phyloP scores from a whole-genome alignment of 2,797 vertebrate genomes.

The Dipus sagitta region DNA sequence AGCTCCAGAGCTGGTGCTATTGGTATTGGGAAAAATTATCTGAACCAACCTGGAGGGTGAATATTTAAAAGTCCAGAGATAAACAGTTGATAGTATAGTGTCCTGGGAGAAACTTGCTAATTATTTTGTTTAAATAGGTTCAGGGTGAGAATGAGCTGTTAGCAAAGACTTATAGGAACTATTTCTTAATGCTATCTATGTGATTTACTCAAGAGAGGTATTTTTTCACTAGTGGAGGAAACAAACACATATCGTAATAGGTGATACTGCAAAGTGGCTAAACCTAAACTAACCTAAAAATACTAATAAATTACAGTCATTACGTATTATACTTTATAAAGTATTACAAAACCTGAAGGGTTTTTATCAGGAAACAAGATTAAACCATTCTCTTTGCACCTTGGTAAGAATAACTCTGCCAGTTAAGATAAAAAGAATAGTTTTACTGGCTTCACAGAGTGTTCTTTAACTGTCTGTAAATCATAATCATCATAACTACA shows the following conservation, averaged over 20 bases:
- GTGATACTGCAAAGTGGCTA: conserved; percentile 68
- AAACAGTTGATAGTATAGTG: conserved; percentile 20
- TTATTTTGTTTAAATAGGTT: conserved; percentile 51
- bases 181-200: not conserved
- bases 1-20: not conserved
- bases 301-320: conserved; percentile 78
- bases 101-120: conserved; percentile 19
- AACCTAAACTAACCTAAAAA: conserved; percentile 84
- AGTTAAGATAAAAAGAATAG: conserved; percentile 70
- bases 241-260: conserved; percentile 76
- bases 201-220: conserved; percentile 20
- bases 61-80: conserved; percentile 31
- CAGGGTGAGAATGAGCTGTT: not conserved
- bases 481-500: conserved; percentile 37
- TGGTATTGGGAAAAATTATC: conserved; percentile 2
- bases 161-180: conserved; percentile 37
- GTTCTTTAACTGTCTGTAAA: not conserved
- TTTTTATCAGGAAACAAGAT: conserved; percentile 74
- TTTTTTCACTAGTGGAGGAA: conserved; percentile 46
- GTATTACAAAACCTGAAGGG: conserved; percentile 80
- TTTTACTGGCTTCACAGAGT: conserved; percentile 45
- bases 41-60: not conserved
- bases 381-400: conserved; percentile 74
- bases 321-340: conserved; percentile 75
- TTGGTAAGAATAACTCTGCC: conserved; percentile 68